These are phyloP conservation scores for Alsophila aescularia DNA, from an alignment of 2,888 invertebrate species.

Conservation along the genomic window DNA sequence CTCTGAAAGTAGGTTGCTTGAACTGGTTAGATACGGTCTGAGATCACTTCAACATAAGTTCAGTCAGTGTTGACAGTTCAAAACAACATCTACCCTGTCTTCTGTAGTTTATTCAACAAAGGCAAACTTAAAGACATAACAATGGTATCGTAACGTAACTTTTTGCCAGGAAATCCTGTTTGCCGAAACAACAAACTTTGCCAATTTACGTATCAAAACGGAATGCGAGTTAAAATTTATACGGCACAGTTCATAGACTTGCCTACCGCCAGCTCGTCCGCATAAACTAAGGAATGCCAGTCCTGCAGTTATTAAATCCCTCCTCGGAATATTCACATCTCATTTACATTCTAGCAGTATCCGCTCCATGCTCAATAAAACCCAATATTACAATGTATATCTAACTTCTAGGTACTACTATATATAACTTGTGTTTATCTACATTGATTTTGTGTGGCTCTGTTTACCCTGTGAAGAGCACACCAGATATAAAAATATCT, in stretches of 20 bases:
- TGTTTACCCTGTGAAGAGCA: constrained; percentile 74
- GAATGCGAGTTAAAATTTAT: constrained; percentile 21
- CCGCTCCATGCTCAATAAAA: constrained; percentile 22
- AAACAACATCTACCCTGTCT: constrained; percentile 7
- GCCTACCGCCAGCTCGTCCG: constrained; percentile 1
- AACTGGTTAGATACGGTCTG: neutral
- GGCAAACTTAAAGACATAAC: constrained; percentile 17
- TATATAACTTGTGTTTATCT: constrained; percentile 68
- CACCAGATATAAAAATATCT: constrained; percentile 82
- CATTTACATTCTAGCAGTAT: constrained; percentile 33
- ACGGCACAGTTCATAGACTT: constrained; percentile 12
- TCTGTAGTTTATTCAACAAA: constrained; percentile 13
- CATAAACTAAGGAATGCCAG: constrained; percentile 24
- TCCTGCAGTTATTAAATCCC: constrained; percentile 25
- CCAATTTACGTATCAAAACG: constrained; percentile 13
- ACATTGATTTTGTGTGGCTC: constrained; percentile 71
- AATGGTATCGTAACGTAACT: constrained; percentile 21
- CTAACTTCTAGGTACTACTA: constrained; percentile 17
- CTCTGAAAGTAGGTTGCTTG: no score
- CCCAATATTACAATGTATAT: constrained; percentile 14
- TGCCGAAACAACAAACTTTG: constrained; percentile 25
- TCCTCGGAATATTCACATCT: constrained; percentile 24
- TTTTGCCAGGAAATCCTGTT: constrained; percentile 19
- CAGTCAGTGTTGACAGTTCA: neutral
- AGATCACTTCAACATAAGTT: neutral